phyloP scores from a whole-genome alignment of 1,140 invertebrate species.

The Drosophila rhopaloa region DNA sequence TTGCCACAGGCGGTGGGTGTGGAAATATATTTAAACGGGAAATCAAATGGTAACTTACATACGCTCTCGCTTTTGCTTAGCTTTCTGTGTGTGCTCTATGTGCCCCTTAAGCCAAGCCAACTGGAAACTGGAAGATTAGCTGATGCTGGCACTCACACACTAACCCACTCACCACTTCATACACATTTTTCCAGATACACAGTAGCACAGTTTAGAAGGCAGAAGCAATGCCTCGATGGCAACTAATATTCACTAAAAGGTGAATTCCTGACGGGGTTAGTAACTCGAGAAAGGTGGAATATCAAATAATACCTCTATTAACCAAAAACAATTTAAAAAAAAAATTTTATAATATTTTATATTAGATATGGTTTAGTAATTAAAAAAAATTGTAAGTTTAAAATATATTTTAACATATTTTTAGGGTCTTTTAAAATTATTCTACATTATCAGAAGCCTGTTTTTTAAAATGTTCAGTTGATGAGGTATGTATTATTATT shows the following conservation, averaged over 20 bases:
- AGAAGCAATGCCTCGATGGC: conserved; percentile 13
- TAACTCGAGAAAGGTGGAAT: background rate
- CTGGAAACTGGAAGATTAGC: conserved; percentile 76
- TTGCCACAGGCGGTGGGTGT: conserved; percentile 42
- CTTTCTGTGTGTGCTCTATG: conserved; percentile 29
- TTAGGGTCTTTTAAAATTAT: too few species aligned
- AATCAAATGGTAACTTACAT: conserved; percentile 65
- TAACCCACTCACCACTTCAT: conserved; percentile 9
- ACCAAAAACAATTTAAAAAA: too few species aligned
- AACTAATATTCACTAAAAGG: conserved; percentile 11
- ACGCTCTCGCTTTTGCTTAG: conserved; percentile 29
- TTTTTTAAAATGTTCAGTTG: too few species aligned
- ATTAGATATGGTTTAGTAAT: too few species aligned
- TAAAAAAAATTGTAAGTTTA: too few species aligned
- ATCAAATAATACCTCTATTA: too few species aligned
- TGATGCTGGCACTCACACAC: conserved; percentile 32
- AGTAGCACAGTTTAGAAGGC: conserved; percentile 12
- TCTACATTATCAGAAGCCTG: too few species aligned
- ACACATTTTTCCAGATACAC: background rate
- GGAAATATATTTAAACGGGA: conserved; percentile 12
- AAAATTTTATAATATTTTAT: too few species aligned
- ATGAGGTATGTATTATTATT: too few species aligned
- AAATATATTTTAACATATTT: too few species aligned
- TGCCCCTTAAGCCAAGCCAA: conserved; percentile 76
- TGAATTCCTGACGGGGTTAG: background rate